Base-by-base conservation (phyloP, 2,113 vertebrate genomes). In the Trogon melanurus region DNA sequence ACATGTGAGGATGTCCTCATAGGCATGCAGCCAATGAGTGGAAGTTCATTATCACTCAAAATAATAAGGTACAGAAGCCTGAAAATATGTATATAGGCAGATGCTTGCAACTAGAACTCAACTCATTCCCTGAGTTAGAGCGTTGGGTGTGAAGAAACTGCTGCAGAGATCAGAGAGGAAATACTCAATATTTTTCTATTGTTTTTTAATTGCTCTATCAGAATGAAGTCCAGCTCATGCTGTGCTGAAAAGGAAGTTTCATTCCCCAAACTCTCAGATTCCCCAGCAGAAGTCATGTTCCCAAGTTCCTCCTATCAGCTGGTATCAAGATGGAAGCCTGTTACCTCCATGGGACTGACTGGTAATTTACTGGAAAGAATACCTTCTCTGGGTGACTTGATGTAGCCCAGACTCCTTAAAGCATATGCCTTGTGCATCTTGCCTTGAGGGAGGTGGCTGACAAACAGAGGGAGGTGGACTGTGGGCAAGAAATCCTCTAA, bases 1-100 rank as follows among this genome's bases (percentile, higher is more conserved):
- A 88, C 75, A 85, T 83, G 88, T 87, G 91, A 93, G 91, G 93
- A 72, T 82, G 91, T 95, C 88, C 93, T 95, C 69, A 48, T 79
- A 5, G 5, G 84, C 90, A 72, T 64, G 92, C 75, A 93, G 75
- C 79, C 89, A 70, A 22, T 50, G 75, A 82, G n/a, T 54, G 30
- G 32, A 65, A 88, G 80, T 88, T 93, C 93, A 84, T 91, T 93
- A 74, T 87, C 74, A 62, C 79, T 88, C 50, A 72, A 87, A 88
- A 90, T 83, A 93, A 74, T 44, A 54, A 65, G 32, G 41, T 62
- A 57, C 61, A 82, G 51, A 56, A 73, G 10, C 50, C 26, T 44
- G 53, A 75, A 92, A 93, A 72, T 82, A 83, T 50, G 57, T 80
- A 41, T 11, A 81, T 1, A 79, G 72, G 41, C 71, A 88, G 79